Base-by-base conservation (phyloP, 2,113 vertebrate species). In the Syrmaticus mikado region DNA sequence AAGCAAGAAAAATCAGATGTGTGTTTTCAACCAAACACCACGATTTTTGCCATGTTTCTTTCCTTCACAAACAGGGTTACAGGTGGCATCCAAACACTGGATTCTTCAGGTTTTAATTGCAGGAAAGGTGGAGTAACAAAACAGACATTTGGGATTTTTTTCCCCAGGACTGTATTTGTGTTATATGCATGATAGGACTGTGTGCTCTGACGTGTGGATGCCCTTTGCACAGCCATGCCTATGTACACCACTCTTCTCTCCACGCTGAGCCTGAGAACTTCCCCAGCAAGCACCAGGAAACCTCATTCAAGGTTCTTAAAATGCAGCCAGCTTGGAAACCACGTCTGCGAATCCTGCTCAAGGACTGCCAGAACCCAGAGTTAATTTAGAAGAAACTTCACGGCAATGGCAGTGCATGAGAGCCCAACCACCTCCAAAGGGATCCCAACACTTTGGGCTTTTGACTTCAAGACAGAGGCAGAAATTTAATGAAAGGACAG, bases 81-180 rank as follows among this genome's bases (percentile, higher is more conserved):
- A 12, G 61, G 36, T 40, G 8, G 32, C 9, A 34, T 34, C 18
- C 11, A 20, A n/a, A 27, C 34, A 17, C 24, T 38, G 36, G 6
- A 40, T 40, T 40, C 61, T 64, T 36, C 20, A 40, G 32, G 32
- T 48, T 71, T 61, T 45, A 34, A 77, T 46, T 40, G n/a, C 43
- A 66, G 67, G 20, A 20, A 15, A 11, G 14, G 17, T 45, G 20
- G 28, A 60, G 36, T 36, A 88, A 45, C 28, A 32, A 82, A 71
- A 65, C 27, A 7, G 1, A 2, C 11, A 16, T 7, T 10, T 68
- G 43, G 7, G 2, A 38, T 14, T 22, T 2, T 40, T 58, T 43
- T 53, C 36, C 13, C 17, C 48, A 22, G 38, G 24, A 7, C 45
- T 1, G 0, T 12, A 6, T 48, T 78, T 78, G 60, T 36, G 15